Evolutionary conservation across 2,797 vertebrate genomes (phyloP).

Genomic region (Hybognathus amarus): DNA sequence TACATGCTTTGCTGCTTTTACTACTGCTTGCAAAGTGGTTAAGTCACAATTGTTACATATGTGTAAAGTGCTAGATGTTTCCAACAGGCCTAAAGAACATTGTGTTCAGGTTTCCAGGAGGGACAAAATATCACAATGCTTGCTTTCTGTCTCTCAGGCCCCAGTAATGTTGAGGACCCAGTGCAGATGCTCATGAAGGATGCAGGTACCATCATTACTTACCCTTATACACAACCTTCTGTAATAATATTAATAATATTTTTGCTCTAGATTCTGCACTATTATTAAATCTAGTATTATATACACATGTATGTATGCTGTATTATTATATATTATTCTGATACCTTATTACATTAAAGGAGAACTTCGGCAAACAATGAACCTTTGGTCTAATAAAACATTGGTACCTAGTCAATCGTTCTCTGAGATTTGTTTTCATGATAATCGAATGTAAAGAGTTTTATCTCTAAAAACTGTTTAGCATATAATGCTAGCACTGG

Average conservation of each 20-base stretch:
- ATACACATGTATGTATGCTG: not conserved
- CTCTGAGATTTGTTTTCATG: too few relatives aligned
- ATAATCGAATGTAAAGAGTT: too few relatives aligned
- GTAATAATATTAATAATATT: too few relatives aligned
- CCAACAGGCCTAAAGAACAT: not conserved
- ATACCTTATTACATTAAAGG: not conserved
- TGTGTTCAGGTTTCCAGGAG: not conserved
- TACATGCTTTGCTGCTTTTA: not conserved
- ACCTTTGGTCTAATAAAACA: too few relatives aligned
- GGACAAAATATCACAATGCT: not conserved
- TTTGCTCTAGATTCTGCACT: not conserved
- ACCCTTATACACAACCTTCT: not conserved
- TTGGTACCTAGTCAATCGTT: too few relatives aligned
- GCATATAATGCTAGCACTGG: too few relatives aligned
- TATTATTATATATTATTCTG: not conserved
- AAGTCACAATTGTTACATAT: not conserved
- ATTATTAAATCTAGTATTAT: not conserved
- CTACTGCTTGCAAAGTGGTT: not conserved
- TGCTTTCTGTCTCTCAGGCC: conserved; percentile 76
- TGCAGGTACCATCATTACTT: conserved; percentile 80
- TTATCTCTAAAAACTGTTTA: too few relatives aligned
- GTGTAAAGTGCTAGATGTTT: conserved; percentile 1
- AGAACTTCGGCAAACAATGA: too few relatives aligned
- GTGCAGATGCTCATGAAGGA: conserved; percentile 93
- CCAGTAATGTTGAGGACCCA: conserved; percentile 86